Base-by-base conservation (phyloP, 2,797 vertebrate genomes). In the Notolabrus celidotus region DNA sequence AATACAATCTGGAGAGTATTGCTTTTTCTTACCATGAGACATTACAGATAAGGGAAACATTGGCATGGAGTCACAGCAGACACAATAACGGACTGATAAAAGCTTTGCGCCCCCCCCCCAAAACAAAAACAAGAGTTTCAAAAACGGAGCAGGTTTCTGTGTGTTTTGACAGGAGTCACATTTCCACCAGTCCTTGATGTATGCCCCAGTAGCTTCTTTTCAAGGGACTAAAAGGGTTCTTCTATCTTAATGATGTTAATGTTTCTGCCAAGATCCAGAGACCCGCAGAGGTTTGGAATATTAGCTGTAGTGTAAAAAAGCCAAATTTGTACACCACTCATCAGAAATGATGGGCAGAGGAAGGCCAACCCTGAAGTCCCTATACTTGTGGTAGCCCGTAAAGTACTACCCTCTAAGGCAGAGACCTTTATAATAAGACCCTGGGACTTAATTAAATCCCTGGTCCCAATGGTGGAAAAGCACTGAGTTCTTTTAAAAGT, bases 81-180 rank as follows among this genome's bases (percentile, higher is more conserved):
- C 2, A 54, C 7, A 27, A 33, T 20, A 58, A 58, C 3, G 10
- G 2, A 46, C 16, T 5, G 27, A 57, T 45, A 51, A 62, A 58
- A 41, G 19, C 22, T 29, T 50, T 53, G 10, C 34, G 2, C 34
- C 3, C 34, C 14, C 34, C 11, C 34, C 34, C 4, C 8, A 31
- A 31, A 31, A 31, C 31, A 3, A 33, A 64, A 41, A 20, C 29
- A n/a, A n/a, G n/a, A n/a, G n/a, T 39, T 1, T 43, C 15, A 27
- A 43, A 58, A 27, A 7, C 16, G 20, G 0, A 49, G 55, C 2
- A n/a, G 22, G 4, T 20, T n/a, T 43, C n/a, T 39, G 36, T 71
- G 54, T 16, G 52, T 39, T 62, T 71, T 51, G 10, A 34, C 20
- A 34, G 25, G 39, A 56, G 20, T 19, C n/a, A 7, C 42, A 45